Conservation (phyloP, 2,888 invertebrate species). For the Ormyrus labotus region DNA sequence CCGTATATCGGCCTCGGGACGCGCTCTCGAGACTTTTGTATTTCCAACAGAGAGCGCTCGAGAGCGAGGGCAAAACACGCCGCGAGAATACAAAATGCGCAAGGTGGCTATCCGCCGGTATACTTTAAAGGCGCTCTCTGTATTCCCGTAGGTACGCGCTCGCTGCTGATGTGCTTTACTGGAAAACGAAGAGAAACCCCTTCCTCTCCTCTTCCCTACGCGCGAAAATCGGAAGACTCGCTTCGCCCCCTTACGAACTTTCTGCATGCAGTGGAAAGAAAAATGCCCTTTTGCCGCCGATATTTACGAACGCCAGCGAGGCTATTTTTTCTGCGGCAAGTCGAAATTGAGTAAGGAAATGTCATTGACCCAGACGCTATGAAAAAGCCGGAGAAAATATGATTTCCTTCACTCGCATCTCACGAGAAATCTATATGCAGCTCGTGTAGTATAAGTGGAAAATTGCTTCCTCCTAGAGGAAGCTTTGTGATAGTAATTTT, state of each 20-base stretch:
- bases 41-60: background rate
- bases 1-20: conserved; percentile 8
- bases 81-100: conserved; percentile 12
- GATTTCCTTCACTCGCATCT: too few species aligned
- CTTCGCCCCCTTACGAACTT: too few species aligned
- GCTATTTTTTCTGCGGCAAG: too few species aligned
- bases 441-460: too few species aligned
- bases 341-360: too few species aligned
- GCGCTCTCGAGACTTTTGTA: background rate
- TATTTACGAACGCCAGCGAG: background rate
- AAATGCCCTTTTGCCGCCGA: conserved; percentile 14
- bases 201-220: background rate
- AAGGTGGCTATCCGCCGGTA: too few species aligned
- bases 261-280: background rate
- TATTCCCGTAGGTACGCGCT: conserved; percentile 19
- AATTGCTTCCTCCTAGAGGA: too few species aligned
- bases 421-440: too few species aligned
- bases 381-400: too few species aligned
- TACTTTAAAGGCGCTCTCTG: conserved; percentile 7
- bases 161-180: conserved; percentile 5
- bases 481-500: too few species aligned
- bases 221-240: background rate
- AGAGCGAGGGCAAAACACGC: conserved; percentile 1
- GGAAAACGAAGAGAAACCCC: conserved; percentile 11
- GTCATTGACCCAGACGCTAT: too few species aligned